Percentiles rank a stretch among this genome's conserved stretches.
phyloP scores from a whole-genome alignment of 2,113 vertebrate species.

The Promerops cafer region DNA sequence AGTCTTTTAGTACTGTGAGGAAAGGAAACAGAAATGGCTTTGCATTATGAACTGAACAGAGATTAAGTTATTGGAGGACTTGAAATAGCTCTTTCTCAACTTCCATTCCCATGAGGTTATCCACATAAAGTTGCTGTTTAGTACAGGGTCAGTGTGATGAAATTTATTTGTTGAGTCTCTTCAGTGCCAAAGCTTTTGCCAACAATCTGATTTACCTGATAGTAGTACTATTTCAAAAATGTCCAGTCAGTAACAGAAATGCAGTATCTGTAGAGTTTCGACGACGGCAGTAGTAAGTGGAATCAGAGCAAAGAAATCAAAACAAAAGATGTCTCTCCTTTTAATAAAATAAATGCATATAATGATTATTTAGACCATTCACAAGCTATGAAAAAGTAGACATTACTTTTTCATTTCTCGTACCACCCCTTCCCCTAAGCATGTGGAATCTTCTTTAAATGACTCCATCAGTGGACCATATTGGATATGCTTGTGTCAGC shows the following conservation, averaged over 20 bases:
- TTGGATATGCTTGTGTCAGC: neutral
- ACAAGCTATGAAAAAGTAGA: neutral
- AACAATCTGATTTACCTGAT: constrained; percentile 79
- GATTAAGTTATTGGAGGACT: constrained; percentile 75
- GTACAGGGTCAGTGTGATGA: constrained; percentile 77
- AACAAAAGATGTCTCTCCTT: neutral
- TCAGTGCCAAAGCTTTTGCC: constrained; percentile 73
- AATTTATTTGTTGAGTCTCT: constrained; percentile 83
- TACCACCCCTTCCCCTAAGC: neutral
- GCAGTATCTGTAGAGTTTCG: constrained; percentile 36
- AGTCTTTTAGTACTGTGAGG: constrained; percentile 47
- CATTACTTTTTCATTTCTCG: neutral
- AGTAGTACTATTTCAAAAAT: constrained; percentile 76
- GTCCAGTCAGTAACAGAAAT: constrained; percentile 57
- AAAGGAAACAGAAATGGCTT: constrained; percentile 67
- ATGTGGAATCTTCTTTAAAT: neutral
- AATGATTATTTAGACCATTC: neutral
- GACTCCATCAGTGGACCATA: neutral
- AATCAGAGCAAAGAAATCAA: neutral
- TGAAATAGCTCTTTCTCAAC: constrained; percentile 80
- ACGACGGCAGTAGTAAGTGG: neutral
- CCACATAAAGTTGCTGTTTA: constrained; percentile 72
- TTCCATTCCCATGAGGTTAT: constrained; percentile 75
- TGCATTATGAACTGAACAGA: constrained; percentile 72
- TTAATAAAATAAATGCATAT: neutral